Base-by-base conservation (phyloP, 2,888 invertebrate species). In the Rhaphigaster nebulosa region DNA sequence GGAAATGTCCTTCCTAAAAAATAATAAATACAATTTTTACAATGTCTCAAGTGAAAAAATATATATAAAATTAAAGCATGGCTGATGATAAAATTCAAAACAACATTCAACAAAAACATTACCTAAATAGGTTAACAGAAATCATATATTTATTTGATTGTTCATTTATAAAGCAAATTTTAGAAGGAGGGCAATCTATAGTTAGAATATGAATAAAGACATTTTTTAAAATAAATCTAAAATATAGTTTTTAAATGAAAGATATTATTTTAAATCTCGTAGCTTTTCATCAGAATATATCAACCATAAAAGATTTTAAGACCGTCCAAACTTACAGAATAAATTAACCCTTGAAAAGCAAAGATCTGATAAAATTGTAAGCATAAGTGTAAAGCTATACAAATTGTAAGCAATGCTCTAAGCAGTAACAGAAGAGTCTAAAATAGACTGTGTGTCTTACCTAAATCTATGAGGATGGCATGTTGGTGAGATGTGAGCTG, bases 401-500 rank as follows among this genome's bases (percentile, higher is more conserved):
- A n/a, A n/a, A n/a, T n/a, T n/a, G n/a, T n/a, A n/a, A n/a, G n/a
- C n/a, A n/a, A n/a, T n/a, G n/a, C n/a, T n/a, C n/a, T n/a, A n/a
- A n/a, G n/a, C n/a, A n/a, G n/a, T n/a, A n/a, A n/a, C n/a, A 4
- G 45, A 45, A 6, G 10, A 45, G 10, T n/a, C 8, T 60, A 5
- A 1, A 65, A 65, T n/a, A 76, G n/a, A n/a, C n/a, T n/a, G n/a
- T n/a, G n/a, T n/a, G n/a, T 92, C 94, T 94, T 93, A 95, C 97
- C 98, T 92, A 99, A 94, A 94, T 99, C 99, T 90, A 99, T 99
- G 87, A 99, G 95, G 93, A 99, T 99, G 0, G 98, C 98, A 93
- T 99, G 99, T 93, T 99, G 99, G 93, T 99, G 98, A 45, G 98
- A 97, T 0, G 99, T 98, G 26, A 99, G 95, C 92, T 98, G 97